Percentiles rank a stretch among this genome's conserved stretches.
Conservation (phyloP, 2,888 invertebrate genomes). For the Axea sp. region DNA sequence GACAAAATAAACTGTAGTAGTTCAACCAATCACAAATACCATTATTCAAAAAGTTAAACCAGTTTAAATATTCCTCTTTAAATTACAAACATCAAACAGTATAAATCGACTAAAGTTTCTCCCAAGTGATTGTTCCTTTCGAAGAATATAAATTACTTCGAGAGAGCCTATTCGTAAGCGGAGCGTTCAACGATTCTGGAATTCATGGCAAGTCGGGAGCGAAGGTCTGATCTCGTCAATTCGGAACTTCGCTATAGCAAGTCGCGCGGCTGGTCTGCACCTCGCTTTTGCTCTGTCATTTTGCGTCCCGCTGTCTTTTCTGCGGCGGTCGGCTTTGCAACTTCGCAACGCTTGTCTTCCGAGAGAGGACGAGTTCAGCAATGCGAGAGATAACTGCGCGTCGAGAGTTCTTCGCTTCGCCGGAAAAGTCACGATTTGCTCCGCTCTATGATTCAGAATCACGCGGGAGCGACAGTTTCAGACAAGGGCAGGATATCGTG, state of each 20-base stretch:
- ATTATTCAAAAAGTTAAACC: conserved; percentile 54
- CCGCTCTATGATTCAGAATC: conserved; percentile 58
- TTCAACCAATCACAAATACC: conserved; percentile 35
- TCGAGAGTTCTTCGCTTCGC: conserved; percentile 65
- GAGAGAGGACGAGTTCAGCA: conserved; percentile 54
- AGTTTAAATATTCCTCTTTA: conserved; percentile 48
- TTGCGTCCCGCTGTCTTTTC: conserved; percentile 28
- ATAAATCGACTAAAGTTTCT: conserved; percentile 54
- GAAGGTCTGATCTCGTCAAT: conserved; percentile 58
- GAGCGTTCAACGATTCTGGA: conserved; percentile 45
- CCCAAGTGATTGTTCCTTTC: conserved; percentile 52
- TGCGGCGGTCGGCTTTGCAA: conserved; percentile 17
- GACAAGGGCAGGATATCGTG: conserved; percentile 59
- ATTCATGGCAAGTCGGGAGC: conserved; percentile 44
- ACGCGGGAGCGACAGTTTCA: conserved; percentile 61
- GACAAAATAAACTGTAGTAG: too few species aligned
- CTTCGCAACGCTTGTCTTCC: conserved; percentile 49
- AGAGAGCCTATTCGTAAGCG: conserved; percentile 47
- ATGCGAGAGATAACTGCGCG: conserved; percentile 65
- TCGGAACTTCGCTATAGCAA: conserved; percentile 51
- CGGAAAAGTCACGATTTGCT: conserved; percentile 64
- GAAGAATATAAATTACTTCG: conserved; percentile 56
- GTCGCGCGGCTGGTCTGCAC: conserved; percentile 14
- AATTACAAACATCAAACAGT: conserved; percentile 57
- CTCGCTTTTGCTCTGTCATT: conserved; percentile 34